Percentiles rank a stretch among this genome's conserved stretches.
These are phyloP conservation scores for Otolemur garnettii DNA, from an alignment of 2,113 vertebrate species.

Conservation along the genomic window DNA sequence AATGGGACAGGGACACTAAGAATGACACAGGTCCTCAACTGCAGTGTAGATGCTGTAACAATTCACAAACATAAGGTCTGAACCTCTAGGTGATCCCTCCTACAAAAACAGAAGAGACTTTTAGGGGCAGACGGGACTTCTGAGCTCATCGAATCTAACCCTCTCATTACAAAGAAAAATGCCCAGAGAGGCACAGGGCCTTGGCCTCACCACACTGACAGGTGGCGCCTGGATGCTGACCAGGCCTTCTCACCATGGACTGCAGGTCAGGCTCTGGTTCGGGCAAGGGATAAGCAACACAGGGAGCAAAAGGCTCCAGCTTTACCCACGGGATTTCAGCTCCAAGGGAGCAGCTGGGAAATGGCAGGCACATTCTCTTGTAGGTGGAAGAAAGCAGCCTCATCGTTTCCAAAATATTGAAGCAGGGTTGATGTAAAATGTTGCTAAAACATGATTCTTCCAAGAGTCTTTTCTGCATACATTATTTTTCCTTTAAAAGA, in stretches of 20 bases:
- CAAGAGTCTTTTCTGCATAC: background rate
- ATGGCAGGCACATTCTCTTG: constrained; percentile 58
- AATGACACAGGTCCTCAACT: background rate
- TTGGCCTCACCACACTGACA: background rate
- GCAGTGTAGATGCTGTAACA: background rate
- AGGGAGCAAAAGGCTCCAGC: background rate
- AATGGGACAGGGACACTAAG: background rate
- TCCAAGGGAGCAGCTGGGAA: background rate
- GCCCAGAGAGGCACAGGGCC: constrained; percentile 3
- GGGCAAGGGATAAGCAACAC: background rate
- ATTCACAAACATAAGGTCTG: background rate
- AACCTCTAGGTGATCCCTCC: background rate
- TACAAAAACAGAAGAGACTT: background rate
- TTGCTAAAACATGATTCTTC: constrained; percentile 15
- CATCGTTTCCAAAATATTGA: constrained; percentile 27
- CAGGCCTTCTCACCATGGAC: background rate
- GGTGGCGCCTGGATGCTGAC: background rate
- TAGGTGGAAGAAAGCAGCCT: background rate
- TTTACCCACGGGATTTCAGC: background rate
- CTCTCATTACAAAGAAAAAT: background rate
- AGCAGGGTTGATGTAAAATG: constrained; percentile 11
- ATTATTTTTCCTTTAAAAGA: background rate
- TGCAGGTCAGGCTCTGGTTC: background rate
- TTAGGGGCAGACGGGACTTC: background rate
- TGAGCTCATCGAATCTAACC: background rate